These are phyloP conservation scores for Ruditapes philippinarum DNA, from an alignment of 1,140 invertebrate genomes.

Conservation along the genomic window DNA sequence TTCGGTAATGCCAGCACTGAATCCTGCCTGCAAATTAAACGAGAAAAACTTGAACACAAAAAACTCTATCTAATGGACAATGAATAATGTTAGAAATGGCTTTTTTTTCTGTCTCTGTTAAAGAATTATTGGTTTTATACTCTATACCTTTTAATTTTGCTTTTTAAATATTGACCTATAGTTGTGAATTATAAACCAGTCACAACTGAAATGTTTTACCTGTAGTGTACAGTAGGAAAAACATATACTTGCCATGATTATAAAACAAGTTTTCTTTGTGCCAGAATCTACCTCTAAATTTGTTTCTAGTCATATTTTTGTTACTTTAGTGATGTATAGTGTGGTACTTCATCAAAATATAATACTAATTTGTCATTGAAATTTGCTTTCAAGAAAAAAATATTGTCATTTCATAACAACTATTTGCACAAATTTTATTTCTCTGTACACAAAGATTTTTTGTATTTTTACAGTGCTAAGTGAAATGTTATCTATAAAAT, in stretches of 20 bases:
- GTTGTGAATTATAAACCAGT: too few relatives aligned
- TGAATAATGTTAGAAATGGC: background rate
- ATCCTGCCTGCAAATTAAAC: constrained; percentile 75
- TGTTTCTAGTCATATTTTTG: background rate
- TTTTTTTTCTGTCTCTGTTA: background rate
- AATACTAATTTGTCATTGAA: too few relatives aligned
- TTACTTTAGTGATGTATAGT: background rate
- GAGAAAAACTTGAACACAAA: background rate
- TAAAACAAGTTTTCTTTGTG: background rate
- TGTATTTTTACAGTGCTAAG: too few relatives aligned
- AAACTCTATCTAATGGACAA: background rate
- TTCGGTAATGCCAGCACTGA: constrained; percentile 70
- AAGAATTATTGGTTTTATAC: background rate
- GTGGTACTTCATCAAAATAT: too few relatives aligned
- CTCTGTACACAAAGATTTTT: too few relatives aligned
- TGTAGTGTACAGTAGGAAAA: background rate
- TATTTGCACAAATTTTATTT: too few relatives aligned
- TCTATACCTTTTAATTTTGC: background rate
- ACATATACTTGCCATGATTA: background rate
- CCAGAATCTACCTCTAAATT: background rate
- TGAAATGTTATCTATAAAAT: too few relatives aligned
- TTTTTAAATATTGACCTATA: background rate
- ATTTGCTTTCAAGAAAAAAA: too few relatives aligned
- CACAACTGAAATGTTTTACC: too few relatives aligned
- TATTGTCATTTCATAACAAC: too few relatives aligned